Percentiles rank a stretch among this genome's conserved stretches.
These are phyloP conservation scores for Cygnus buccinator DNA, from an alignment of 2,113 vertebrate genomes.

Conservation along the genomic window DNA sequence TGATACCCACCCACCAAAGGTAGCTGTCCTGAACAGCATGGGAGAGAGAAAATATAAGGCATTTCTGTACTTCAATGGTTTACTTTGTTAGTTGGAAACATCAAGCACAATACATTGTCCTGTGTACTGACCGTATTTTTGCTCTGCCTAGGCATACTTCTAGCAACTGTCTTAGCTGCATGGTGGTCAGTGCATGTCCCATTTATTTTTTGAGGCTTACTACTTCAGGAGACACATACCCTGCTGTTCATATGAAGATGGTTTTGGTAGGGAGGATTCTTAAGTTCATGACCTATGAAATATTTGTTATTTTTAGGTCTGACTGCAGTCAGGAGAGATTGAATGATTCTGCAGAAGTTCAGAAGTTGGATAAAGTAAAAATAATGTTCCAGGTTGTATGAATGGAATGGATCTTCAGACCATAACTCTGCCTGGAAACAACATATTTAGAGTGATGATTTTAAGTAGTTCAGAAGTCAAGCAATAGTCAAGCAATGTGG, in stretches of 20 bases:
- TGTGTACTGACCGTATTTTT: not conserved
- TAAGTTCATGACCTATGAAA: not conserved
- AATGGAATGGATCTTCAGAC: not conserved
- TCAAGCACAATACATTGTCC: not conserved
- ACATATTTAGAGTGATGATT: not conserved
- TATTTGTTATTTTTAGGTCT: not conserved
- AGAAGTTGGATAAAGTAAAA: not conserved
- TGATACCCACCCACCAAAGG: not conserved
- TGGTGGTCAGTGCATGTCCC: not conserved
- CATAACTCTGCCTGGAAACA: not conserved
- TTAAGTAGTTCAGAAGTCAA: not conserved
- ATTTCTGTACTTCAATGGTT: not conserved
- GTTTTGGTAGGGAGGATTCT: not conserved
- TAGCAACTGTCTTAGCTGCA: not conserved
- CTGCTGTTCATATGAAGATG: not conserved
- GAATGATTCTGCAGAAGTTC: not conserved
- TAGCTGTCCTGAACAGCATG: not conserved
- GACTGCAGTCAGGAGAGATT: not conserved
- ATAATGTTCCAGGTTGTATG: not conserved
- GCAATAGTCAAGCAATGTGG: not conserved
- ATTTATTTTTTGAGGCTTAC: not conserved
- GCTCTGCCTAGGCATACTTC: not conserved
- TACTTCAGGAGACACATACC: not conserved
- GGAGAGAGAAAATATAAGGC: not conserved
- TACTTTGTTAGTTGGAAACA: not conserved